Base-by-base conservation (phyloP, 1,140 invertebrate species). In the Helicoverpa armigera region DNA sequence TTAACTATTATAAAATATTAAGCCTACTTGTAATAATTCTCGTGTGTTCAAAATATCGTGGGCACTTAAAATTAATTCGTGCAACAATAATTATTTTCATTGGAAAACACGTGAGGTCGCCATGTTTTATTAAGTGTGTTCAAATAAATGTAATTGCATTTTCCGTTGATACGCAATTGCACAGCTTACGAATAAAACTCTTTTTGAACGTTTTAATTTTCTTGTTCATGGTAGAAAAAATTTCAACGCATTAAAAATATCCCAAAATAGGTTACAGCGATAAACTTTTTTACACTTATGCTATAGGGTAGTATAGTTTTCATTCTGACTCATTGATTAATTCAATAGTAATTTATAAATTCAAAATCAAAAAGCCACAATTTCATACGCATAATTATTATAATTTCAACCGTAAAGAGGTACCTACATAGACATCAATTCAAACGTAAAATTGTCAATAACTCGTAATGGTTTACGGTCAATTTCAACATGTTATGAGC, bases 131-230 rank as follows among this genome's bases (percentile, higher is more conserved):
- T 58, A 43, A 23, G 7, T 23, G 4, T 35, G 60, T 18, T 74
- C 43, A 18, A 67, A 67, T 74, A 60, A 74, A 76, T 54, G 48
- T 58, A 48, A 79, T 48, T 58, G 11, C 14, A 51, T 70, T 60
- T 63, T 72, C 53, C 43, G 29, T 80, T 82, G 65, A 83, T 67
- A 74, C 82, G 77, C 5, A 60, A 65, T 82, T 72, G 76, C 82
- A 77, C 5, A 60, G 7, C 48, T 56, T 16, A 73, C 54, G 14
- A 54, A 43, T 73, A 35, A 56, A 35, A 43, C n/a, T 31, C 3
- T 16, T 29, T 14, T 56, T 56, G 11, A 56, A 35, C 29, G 29
- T 43, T 43, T 9, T 13, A 43, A 43, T 29, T 60, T 43, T 43
- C 35, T 35, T 35, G 23, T 23, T 23, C 23, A 23, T 23, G 23